Evolutionary conservation across 2,113 vertebrate species (phyloP).

Genomic region (Gnathonemus longibarbis): DNA sequence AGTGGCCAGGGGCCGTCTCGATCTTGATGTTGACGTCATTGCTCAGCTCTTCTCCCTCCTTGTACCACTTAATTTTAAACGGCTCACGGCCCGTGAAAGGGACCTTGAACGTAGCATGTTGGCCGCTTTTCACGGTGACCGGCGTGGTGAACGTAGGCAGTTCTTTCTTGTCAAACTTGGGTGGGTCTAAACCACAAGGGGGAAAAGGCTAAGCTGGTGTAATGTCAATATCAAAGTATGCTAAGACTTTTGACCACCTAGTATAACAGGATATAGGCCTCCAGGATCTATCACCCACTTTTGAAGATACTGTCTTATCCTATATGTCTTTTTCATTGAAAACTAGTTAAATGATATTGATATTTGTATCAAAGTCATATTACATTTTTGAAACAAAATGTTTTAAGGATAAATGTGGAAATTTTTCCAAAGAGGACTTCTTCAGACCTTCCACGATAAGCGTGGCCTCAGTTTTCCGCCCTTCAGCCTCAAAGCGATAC

Average conservation of each 20-base stretch:
- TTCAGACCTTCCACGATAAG: slow-evolving; percentile 64
- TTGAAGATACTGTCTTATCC: neutral
- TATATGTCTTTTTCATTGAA: neutral
- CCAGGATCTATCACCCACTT: neutral
- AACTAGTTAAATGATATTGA: neutral
- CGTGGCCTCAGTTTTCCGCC: slow-evolving; percentile 59
- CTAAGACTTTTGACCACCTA: neutral
- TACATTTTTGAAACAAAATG: neutral
- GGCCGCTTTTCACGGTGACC: slow-evolving; percentile 67
- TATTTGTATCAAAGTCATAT: neutral
- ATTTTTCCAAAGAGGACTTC: neutral
- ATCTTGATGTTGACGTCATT: slow-evolving; percentile 56
- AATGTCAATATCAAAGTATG: neutral
- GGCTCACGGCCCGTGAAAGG: slow-evolving; percentile 68
- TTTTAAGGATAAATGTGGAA: neutral
- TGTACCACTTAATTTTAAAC: slow-evolving; percentile 69
- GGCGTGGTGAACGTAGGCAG: slow-evolving; percentile 58
- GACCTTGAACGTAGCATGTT: slow-evolving; percentile 64
- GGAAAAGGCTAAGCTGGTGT: neutral
- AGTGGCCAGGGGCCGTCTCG: slow-evolving; percentile 53
- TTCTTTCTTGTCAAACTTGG: slow-evolving; percentile 63
- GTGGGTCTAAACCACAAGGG: slow-evolving; percentile 63
- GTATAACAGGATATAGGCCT: neutral
- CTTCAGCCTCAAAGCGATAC: slow-evolving; percentile 76
- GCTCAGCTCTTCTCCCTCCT: slow-evolving; percentile 66